These are phyloP conservation scores for Holothuria scabra DNA, from an alignment of 53 echinoderm and acorn worm species.

Conservation along the genomic window DNA sequence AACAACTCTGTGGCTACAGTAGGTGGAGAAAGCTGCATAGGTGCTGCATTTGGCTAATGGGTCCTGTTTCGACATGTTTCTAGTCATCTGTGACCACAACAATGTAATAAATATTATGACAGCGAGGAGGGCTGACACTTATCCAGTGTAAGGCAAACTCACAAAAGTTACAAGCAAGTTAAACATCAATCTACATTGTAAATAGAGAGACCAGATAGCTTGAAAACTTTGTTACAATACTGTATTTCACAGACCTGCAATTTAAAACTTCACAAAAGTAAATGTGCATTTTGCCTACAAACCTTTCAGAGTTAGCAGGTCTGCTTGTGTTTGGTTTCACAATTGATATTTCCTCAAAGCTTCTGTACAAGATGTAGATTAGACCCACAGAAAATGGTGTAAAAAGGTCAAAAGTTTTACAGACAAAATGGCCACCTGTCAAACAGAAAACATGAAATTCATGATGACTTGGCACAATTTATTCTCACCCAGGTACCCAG, in stretches of 20 bases:
- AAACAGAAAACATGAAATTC: background rate
- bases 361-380: slow-evolving; percentile 83
- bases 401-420: slow-evolving; percentile 99
- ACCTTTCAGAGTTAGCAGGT: slow-evolving; percentile 99
- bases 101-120: too few relatives aligned
- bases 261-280: too few relatives aligned
- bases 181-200: background rate
- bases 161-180: too few relatives aligned
- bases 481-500: too few relatives aligned
- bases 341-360: slow-evolving; percentile 79
- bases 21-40: too few relatives aligned
- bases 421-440: slow-evolving; percentile 95
- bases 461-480: too few relatives aligned
- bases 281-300: background rate
- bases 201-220: background rate
- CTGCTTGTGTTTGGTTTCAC: slow-evolving; percentile 94
- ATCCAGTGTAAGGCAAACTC: too few relatives aligned
- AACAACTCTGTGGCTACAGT: too few relatives aligned
- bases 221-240: background rate
- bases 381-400: slow-evolving; percentile 93
- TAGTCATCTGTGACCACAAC: too few relatives aligned
- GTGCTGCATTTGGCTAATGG: too few relatives aligned
- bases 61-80: too few relatives aligned
- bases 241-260: background rate
- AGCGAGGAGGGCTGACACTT: too few relatives aligned